These are phyloP conservation scores for Drosophila trapezifrons DNA, from an alignment of 1,140 invertebrate species.

Conservation along the genomic window DNA sequence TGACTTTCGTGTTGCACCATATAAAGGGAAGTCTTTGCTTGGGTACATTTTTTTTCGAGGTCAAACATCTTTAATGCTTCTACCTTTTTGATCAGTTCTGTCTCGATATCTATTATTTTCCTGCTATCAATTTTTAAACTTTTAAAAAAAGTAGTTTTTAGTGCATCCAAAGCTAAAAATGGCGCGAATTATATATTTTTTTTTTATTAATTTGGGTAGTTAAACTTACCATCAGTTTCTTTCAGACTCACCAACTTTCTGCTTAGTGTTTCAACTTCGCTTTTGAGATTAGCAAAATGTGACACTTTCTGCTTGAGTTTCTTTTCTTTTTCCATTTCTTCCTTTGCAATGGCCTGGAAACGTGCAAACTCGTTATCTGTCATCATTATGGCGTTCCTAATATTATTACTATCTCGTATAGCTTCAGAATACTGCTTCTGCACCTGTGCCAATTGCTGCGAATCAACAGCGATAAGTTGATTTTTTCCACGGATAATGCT, in stretches of 20 bases:
- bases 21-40: slow-evolving; percentile 33
- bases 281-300: slow-evolving; percentile 40
- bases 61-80: neutral
- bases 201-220: neutral
- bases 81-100: slow-evolving; percentile 5
- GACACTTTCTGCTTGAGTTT: slow-evolving; percentile 58
- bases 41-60: slow-evolving; percentile 5
- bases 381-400: slow-evolving; percentile 48
- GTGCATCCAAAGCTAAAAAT: slow-evolving; percentile 66
- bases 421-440: slow-evolving; percentile 45
- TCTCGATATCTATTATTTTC: slow-evolving; percentile 34
- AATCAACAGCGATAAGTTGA: slow-evolving; percentile 56
- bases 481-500: slow-evolving; percentile 53
- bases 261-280: slow-evolving; percentile 37
- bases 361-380: slow-evolving; percentile 60
- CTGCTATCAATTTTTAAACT: slow-evolving; percentile 13
- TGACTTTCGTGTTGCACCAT: slow-evolving; percentile 54
- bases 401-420: slow-evolving; percentile 34
- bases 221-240: slow-evolving; percentile 28
- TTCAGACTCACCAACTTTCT: slow-evolving; percentile 20
- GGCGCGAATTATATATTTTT: neutral
- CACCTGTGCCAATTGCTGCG: slow-evolving; percentile 39
- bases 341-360: slow-evolving; percentile 34
- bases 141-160: slow-evolving; percentile 84
- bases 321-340: slow-evolving; percentile 45